A percentile compares a stretch with the other conserved stretches of the same genome.
These are phyloP conservation scores for Daboia siamensis DNA, from an alignment of 2,113 vertebrate genomes.

Conservation along the genomic window DNA sequence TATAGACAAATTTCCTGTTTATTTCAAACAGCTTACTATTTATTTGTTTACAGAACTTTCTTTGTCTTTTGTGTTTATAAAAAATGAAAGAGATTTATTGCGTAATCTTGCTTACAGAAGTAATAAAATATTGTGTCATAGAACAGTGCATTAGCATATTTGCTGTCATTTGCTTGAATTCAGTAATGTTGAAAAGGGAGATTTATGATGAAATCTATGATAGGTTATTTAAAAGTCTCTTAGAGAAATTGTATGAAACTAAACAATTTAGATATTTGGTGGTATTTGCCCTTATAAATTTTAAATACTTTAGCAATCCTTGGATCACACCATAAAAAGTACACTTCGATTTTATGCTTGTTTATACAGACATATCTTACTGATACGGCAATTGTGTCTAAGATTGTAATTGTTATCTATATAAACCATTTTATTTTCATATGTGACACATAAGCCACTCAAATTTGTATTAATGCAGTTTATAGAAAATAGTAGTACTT, in stretches of 20 bases:
- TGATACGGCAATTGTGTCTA: not conserved
- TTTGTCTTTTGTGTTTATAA: not conserved
- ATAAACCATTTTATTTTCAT: not conserved
- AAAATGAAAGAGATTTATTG: not conserved
- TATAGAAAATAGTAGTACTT: conserved; percentile 16
- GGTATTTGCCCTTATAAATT: not conserved
- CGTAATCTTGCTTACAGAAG: not conserved
- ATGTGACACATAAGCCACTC: not conserved
- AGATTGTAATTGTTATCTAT: not conserved
- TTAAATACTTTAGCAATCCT: not conserved
- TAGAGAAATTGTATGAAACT: not conserved
- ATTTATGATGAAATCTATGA: not conserved
- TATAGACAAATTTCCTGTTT: conserved; percentile 3
- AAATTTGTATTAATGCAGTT: not conserved
- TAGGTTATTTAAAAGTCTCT: not conserved
- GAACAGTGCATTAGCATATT: not conserved
- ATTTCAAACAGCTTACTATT: not conserved
- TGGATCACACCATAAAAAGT: not conserved
- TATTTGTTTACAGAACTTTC: not conserved
- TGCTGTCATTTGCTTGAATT: not conserved
- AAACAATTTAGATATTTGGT: not conserved
- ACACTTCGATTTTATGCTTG: not conserved
- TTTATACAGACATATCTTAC: not conserved
- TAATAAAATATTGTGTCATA: not conserved
- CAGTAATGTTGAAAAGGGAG: not conserved